phyloP scores from a whole-genome alignment of 2,113 vertebrate species.

The Thymallus thymallus region DNA sequence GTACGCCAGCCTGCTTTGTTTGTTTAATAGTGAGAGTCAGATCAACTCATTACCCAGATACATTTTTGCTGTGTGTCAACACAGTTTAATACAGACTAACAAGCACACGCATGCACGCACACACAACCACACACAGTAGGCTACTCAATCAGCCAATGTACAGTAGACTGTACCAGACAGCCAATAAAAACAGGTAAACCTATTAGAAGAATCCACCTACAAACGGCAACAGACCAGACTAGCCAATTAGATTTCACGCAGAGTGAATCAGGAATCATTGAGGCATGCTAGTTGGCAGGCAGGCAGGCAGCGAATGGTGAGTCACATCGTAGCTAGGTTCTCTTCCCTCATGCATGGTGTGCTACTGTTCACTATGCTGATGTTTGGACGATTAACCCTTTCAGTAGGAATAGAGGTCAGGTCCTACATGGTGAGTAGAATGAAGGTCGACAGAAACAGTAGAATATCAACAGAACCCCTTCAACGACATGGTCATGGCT shows the following conservation, averaged over 20 bases:
- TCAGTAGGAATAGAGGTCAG: neutral
- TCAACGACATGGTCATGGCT: too few species aligned
- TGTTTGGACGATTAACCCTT: too few species aligned
- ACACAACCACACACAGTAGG: neutral
- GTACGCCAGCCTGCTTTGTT: too few species aligned
- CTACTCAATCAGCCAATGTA: neutral
- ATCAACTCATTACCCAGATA: conserved; percentile 11
- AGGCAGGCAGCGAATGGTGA: neutral
- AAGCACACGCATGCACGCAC: neutral
- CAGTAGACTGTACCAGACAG: neutral
- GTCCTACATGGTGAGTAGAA: neutral
- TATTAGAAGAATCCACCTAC: conserved; percentile 10
- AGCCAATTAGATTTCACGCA: neutral
- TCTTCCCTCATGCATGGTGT: neutral
- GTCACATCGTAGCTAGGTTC: neutral
- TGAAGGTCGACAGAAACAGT: neutral
- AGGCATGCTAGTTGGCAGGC: neutral
- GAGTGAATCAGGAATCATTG: neutral
- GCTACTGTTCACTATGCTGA: conserved; percentile 1
- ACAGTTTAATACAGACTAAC: neutral
- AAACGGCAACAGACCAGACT: neutral
- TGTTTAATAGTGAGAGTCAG: conserved; percentile 2
- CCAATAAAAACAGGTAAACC: neutral
- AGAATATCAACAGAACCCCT: neutral
- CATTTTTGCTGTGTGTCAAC: conserved; percentile 3